These are phyloP conservation scores for Drosophila rhopaloa DNA, from an alignment of 1,140 invertebrate genomes.

Conservation along the genomic window DNA sequence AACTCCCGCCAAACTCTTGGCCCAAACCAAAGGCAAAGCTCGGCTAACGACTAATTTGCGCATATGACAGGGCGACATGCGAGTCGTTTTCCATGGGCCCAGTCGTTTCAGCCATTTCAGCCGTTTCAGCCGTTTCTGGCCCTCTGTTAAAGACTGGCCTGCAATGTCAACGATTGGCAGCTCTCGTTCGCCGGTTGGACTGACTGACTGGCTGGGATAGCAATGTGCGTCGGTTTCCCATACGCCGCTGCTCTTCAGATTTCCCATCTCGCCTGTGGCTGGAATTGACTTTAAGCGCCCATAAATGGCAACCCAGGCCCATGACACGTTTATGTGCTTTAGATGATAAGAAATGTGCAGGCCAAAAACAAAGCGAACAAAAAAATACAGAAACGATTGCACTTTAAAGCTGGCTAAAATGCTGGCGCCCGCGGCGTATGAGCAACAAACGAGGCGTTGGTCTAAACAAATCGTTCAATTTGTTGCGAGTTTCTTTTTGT, in stretches of 20 bases:
- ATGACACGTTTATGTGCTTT: constrained; percentile 65
- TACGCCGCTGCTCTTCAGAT: constrained; percentile 33
- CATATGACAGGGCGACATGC: constrained; percentile 77
- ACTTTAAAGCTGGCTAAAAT: constrained; percentile 41
- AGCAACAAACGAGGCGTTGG: constrained; percentile 68
- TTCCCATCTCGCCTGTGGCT: constrained; percentile 13
- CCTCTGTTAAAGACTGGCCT: constrained; percentile 34
- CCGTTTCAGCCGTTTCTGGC: constrained; percentile 6
- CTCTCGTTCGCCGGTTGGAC: constrained; percentile 26
- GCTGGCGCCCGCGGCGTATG: constrained; percentile 61
- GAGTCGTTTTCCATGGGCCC: constrained; percentile 47
- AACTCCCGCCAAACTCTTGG: constrained; percentile 3
- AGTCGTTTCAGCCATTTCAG: constrained; percentile 5
- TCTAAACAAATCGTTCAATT: constrained; percentile 63
- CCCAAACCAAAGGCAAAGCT: constrained; percentile 50
- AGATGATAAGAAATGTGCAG: constrained; percentile 73
- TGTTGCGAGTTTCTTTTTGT: constrained; percentile 32
- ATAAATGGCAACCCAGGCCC: constrained; percentile 54
- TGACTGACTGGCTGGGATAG: constrained; percentile 66
- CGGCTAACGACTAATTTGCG: constrained; percentile 80
- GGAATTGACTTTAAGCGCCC: constrained; percentile 51
- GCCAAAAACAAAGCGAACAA: background rate
- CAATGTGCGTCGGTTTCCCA: constrained; percentile 68
- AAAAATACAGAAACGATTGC: constrained; percentile 28
- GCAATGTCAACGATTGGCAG: constrained; percentile 69